Evolutionary conservation across 2,113 vertebrate genomes (phyloP).

Genomic region (Muntiacus muntjak): DNA sequence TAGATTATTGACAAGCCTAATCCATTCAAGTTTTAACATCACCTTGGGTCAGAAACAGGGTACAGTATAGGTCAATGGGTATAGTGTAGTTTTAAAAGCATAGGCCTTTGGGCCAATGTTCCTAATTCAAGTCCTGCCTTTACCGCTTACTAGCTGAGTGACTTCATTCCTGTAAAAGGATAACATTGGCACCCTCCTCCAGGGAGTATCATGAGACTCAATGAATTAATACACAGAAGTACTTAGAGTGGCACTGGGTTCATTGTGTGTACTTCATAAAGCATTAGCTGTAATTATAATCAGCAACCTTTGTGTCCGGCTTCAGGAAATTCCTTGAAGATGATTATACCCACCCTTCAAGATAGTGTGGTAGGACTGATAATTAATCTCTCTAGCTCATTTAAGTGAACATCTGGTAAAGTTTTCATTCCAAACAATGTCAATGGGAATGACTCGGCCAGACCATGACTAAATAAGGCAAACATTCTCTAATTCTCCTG

Average conservation of each 20-base stretch:
- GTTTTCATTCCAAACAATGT: constrained; percentile 72
- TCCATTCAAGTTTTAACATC: neutral
- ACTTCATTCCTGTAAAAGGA: neutral
- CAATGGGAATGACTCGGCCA: constrained; percentile 46
- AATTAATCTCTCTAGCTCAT: constrained; percentile 61
- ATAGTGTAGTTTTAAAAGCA: neutral
- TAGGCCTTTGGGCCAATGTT: neutral
- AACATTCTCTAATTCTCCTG: constrained; percentile 54
- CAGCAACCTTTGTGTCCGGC: neutral
- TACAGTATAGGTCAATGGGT: neutral
- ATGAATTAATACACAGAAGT: neutral
- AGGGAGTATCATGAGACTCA: neutral
- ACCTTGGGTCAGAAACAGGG: neutral
- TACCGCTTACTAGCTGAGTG: neutral
- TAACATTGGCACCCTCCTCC: neutral
- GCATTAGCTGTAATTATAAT: neutral
- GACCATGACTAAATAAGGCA: constrained; percentile 73
- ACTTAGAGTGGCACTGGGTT: neutral
- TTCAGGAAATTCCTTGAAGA: constrained; percentile 68
- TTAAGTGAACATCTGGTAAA: constrained; percentile 72
- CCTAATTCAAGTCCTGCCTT: neutral
- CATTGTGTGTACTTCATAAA: neutral
- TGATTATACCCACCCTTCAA: constrained; percentile 53
- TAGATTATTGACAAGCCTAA: neutral
- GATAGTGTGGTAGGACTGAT: constrained; percentile 48